Evolutionary conservation across 1,140 invertebrate genomes (phyloP).

Genomic region (Trachymyrmex septentrionalis): DNA sequence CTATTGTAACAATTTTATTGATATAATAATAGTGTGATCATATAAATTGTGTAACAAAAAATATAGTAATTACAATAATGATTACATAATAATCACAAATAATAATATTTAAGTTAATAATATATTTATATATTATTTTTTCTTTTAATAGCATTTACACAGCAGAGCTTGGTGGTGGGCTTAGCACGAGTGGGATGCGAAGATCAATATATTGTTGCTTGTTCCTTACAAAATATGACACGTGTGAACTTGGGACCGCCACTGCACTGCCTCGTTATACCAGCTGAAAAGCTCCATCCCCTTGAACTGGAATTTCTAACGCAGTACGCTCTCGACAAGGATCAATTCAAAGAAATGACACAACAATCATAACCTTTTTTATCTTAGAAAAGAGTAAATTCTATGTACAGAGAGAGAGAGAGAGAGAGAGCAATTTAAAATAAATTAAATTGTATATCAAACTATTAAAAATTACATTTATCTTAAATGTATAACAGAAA

Average conservation of each 20-base stretch:
- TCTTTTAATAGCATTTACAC: constrained; percentile 86
- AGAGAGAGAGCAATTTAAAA: neutral
- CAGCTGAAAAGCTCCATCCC: constrained; percentile 94
- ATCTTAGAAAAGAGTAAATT: neutral
- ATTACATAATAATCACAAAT: constrained; percentile 14
- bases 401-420: too few relatives aligned
- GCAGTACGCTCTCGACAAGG: constrained; percentile 86
- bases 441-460: neutral
- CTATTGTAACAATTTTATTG: neutral
- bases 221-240: constrained; percentile 92
- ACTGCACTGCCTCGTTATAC: constrained; percentile 97
- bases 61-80: constrained; percentile 13
- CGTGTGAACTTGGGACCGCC: constrained; percentile 94
- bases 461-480: neutral
- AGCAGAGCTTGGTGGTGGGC: constrained; percentile 92
- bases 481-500: too few relatives aligned
- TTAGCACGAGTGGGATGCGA: constrained; percentile 95
- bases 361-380: constrained; percentile 2
- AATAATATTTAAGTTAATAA: constrained; percentile 22
- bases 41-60: constrained; percentile 32
- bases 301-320: constrained; percentile 95
- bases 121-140: constrained; percentile 51
- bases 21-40: neutral
- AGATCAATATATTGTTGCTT: constrained; percentile 93
- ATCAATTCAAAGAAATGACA: neutral